A percentile compares a stretch with the other conserved stretches of the same genome.
Conservation (phyloP, 2,888 invertebrate genomes). For the Phalera bucephala region DNA sequence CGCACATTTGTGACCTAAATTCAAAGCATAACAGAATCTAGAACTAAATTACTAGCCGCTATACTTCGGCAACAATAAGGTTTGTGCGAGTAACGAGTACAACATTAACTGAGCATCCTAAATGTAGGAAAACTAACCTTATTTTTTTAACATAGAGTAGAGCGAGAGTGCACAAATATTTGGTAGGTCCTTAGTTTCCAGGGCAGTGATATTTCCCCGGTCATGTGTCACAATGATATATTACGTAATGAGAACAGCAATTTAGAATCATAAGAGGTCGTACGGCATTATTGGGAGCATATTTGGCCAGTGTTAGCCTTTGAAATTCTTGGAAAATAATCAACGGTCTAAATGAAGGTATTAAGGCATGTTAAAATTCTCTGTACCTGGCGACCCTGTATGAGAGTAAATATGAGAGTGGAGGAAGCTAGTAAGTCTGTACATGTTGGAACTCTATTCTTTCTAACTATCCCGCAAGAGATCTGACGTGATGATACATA, state of each 20-base stretch:
- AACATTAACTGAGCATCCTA: neutral
- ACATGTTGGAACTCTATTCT: no score
- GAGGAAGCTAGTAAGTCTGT: no score
- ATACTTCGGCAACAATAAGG: conserved; percentile 2
- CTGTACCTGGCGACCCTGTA: no score
- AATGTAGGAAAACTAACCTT: neutral
- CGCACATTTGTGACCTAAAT: neutral
- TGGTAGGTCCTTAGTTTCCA: conserved; percentile 1
- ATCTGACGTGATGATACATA: no score
- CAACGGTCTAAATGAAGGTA: no score
- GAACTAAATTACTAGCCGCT: conserved; percentile 1
- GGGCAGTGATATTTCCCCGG: conserved; percentile 2
- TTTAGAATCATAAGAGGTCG: neutral
- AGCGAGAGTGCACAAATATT: neutral
- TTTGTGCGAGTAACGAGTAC: neutral
- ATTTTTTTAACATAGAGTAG: neutral
- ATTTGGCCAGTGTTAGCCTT: neutral
- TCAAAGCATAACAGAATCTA: conserved; percentile 1
- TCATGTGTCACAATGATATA: conserved; percentile 1
- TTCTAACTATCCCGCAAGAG: no score
- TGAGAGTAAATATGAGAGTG: no score
- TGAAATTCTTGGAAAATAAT: no score
- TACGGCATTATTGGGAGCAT: neutral
- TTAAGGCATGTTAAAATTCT: no score
- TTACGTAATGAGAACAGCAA: conserved; percentile 3